These are phyloP conservation scores for Ectemnius cavifrons DNA, from an alignment of 2,888 invertebrate genomes.

Conservation along the genomic window DNA sequence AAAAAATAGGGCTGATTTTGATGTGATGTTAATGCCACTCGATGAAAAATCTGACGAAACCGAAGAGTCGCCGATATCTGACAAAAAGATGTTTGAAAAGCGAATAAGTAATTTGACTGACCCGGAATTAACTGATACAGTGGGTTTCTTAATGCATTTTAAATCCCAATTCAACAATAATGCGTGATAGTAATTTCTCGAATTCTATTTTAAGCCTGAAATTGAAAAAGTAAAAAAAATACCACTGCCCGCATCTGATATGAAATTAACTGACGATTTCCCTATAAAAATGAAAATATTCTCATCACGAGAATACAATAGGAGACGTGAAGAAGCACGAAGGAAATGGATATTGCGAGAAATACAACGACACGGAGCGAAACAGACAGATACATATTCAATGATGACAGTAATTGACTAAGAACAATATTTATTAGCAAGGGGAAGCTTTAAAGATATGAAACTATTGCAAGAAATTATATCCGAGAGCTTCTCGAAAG, in stretches of 20 bases:
- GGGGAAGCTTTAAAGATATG: too few species aligned
- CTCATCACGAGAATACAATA: constrained; percentile 44
- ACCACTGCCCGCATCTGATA: constrained; percentile 55
- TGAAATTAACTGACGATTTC: constrained; percentile 52
- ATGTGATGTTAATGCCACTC: constrained; percentile 81
- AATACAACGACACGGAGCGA: constrained; percentile 51
- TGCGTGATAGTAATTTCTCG: too few species aligned
- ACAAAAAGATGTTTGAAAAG: constrained; percentile 28
- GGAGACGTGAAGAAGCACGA: constrained; percentile 52
- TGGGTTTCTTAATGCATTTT: constrained; percentile 7
- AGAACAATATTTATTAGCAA: not conserved
- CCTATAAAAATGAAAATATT: constrained; percentile 39
- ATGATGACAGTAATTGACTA: constrained; percentile 44
- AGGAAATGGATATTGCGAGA: constrained; percentile 69
- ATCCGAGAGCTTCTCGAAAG: too few species aligned
- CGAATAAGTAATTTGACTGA: constrained; percentile 11
- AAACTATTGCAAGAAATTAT: too few species aligned
- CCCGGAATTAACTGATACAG: not conserved
- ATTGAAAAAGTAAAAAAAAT: constrained; percentile 44
- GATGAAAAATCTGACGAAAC: constrained; percentile 69
- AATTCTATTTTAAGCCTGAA: constrained; percentile 23
- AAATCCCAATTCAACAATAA: too few species aligned
- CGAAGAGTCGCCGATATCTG: constrained; percentile 20
- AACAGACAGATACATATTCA: constrained; percentile 58
- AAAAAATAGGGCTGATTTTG: constrained; percentile 79